phyloP scores from a whole-genome alignment of 1,140 invertebrate genomes.

The Phocides pigmalion region DNA sequence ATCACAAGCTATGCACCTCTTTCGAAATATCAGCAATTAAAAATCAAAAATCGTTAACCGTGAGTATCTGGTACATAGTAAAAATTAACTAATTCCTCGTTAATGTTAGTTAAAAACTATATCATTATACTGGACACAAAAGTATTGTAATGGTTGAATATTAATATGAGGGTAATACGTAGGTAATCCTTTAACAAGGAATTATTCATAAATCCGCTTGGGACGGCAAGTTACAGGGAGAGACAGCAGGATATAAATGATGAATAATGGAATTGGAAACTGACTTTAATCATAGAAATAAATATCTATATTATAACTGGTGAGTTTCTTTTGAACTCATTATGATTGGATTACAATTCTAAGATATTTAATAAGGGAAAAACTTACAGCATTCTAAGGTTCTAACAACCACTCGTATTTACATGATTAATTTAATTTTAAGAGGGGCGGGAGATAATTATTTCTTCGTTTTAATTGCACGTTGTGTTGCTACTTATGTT shows the following conservation, averaged over 20 bases:
- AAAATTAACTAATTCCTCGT: too few species aligned
- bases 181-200: too few species aligned
- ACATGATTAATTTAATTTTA: constrained; percentile 69
- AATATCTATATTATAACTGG: background rate
- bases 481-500: constrained; percentile 62
- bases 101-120: too few species aligned
- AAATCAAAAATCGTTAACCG: too few species aligned
- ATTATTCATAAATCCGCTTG: too few species aligned
- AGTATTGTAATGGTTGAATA: too few species aligned
- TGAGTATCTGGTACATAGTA: too few species aligned
- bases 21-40: too few species aligned
- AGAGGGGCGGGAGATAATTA: constrained; percentile 78
- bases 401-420: constrained; percentile 55
- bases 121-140: too few species aligned
- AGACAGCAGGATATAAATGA: background rate
- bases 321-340: constrained; percentile 4
- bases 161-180: too few species aligned
- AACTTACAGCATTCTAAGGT: constrained; percentile 42
- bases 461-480: constrained; percentile 80
- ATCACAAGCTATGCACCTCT: too few species aligned
- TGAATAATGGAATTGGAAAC: constrained; percentile 7
- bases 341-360: constrained; percentile 33
- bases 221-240: too few species aligned
- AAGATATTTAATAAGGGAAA: constrained; percentile 42
- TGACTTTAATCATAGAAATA: constrained; percentile 1